Base-by-base conservation (phyloP, 2,888 invertebrate species). In the Macrophya alboannulata region DNA sequence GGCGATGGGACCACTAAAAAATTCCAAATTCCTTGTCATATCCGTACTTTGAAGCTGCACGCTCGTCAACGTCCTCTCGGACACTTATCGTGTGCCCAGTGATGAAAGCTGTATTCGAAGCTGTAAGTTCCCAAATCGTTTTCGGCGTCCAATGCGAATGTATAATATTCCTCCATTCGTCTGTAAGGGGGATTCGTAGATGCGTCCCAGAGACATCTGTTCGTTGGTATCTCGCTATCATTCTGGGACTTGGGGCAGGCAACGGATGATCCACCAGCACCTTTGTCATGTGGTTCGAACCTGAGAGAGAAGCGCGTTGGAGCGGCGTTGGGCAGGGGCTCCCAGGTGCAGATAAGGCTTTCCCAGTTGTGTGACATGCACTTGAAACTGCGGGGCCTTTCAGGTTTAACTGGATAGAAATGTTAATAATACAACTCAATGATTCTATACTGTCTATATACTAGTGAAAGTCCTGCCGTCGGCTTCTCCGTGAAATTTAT, bases 341-440 rank as follows among this genome's bases (percentile, higher is more conserved):
- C 95, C 96, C 98, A 98, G 1, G 95, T 95, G 91, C 98, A 98
- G n/a, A 95, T 96, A 88, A 98, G 94, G 89, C 95, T 95, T 84
- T 96, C 95, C 94, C 97, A 96, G 92, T 98, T 97, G 87, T 95
- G 94, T 12, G 97, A 96, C 79, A 96, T 93, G 91, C 98, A 98
- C 43, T 94, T 94, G 90, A 98, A 97, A 92, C 97, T 96, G 10
- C 94, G 93, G 3, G 97, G 96, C 88, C 95, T 93, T 86, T 94
- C 92, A 0, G 98, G 98, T 84, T 95, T 94, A 62, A 92, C 96
- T 96, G n/a, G 6, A 62, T 5, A 62, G 31, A 31, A 31, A 31
- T 31, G 31, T 31, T 1, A 31, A 31, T n/a, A n/a, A n/a, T n/a
- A n/a, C n/a, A n/a, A n/a, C n/a, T n/a, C n/a, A n/a, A n/a, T n/a